Percentiles rank a stretch among this genome's conserved stretches.
phyloP scores from a whole-genome alignment of 2,888 invertebrate genomes.

The Eutolmus rufibarbis region DNA sequence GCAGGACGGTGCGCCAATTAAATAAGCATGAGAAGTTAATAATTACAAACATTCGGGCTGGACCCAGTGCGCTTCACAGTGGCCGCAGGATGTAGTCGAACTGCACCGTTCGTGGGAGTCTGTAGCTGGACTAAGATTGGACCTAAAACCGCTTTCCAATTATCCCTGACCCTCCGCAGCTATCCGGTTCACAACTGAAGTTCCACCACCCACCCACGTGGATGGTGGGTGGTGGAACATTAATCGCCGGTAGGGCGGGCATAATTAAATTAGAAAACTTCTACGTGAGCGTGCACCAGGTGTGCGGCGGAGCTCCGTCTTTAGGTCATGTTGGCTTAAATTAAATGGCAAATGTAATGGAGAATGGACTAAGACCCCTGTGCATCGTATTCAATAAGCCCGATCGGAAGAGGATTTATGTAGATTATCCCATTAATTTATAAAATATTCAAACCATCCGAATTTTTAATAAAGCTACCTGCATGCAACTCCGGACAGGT shows the following conservation, averaged over 20 bases:
- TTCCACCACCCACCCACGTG: background rate
- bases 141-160: background rate
- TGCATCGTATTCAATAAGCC: background rate
- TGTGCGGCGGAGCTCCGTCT: background rate
- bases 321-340: background rate
- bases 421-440: background rate
- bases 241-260: background rate
- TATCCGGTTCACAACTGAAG: background rate
- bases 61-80: background rate
- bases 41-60: background rate
- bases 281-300: background rate
- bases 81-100: background rate
- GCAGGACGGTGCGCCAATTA: background rate
- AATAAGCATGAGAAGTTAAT: slow-evolving; percentile 4
- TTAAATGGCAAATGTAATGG: background rate
- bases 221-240: background rate
- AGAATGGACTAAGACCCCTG: background rate
- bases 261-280: slow-evolving; percentile 1
- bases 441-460: background rate
- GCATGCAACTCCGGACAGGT: background rate
- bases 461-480: background rate
- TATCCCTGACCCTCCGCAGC: background rate
- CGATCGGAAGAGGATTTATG: background rate
- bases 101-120: background rate
- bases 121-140: background rate